Conservation (phyloP, 2,113 vertebrate genomes). For the Gambusia holbrooki region DNA sequence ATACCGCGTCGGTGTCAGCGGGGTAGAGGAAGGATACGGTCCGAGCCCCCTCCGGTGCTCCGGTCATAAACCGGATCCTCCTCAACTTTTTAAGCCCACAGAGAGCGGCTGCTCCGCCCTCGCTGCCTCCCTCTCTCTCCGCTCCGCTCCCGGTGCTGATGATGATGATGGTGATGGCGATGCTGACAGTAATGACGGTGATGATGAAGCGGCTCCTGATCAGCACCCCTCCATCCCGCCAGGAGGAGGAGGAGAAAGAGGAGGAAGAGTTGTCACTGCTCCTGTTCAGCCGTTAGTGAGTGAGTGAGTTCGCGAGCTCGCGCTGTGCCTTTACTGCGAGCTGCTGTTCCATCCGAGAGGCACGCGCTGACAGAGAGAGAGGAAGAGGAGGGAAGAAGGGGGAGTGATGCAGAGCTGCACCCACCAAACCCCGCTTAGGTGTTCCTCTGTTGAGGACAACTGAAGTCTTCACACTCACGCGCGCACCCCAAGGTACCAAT, state of each 20-base stretch:
- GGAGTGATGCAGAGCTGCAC: conserved; percentile 4
- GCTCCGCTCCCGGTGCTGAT: conserved; percentile 5
- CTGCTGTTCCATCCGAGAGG: conserved; percentile 30
- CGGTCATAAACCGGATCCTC: conserved; percentile 27
- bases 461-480: too few species aligned
- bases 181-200: conserved; percentile 3
- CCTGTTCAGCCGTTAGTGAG: conserved; percentile 15
- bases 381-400: neutral
- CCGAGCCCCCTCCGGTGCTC: conserved; percentile 35
- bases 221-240: conserved; percentile 43
- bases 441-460: neutral
- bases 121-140: neutral
- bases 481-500: too few species aligned
- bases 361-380: conserved; percentile 33
- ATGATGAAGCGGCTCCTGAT: conserved; percentile 28
- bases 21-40: neutral
- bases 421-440: conserved; percentile 5
- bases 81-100: conserved; percentile 55
- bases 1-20: neutral
- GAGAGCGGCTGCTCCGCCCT: conserved; percentile 23
- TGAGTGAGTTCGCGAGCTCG: conserved; percentile 4
- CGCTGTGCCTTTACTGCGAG: conserved; percentile 21
- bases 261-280: conserved; percentile 34
- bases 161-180: conserved; percentile 14
- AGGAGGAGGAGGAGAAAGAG: neutral